Evolutionary conservation across 2,113 vertebrate genomes (phyloP).

Genomic region (Amia ocellicauda): DNA sequence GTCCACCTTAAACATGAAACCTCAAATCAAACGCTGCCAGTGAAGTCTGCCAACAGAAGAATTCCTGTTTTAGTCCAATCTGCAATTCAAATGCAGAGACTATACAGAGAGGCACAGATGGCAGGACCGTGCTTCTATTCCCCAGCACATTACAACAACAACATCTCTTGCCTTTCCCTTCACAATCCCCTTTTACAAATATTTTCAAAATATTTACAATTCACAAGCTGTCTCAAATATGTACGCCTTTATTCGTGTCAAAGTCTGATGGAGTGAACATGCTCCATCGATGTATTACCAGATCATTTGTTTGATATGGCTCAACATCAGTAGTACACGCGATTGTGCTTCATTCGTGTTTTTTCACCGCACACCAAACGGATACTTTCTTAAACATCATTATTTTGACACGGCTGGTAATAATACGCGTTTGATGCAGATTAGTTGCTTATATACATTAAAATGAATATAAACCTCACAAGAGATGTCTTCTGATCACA

Average conservation of each 20-base stretch:
- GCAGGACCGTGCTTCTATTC: conserved; percentile 47
- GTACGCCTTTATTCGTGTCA: conserved; percentile 38
- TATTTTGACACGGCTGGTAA: neutral
- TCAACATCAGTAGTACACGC: too few relatives aligned
- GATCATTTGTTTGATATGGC: too few relatives aligned
- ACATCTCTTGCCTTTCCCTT: conserved; percentile 42
- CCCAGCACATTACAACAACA: conserved; percentile 42
- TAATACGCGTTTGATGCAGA: neutral
- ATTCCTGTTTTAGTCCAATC: conserved; percentile 48
- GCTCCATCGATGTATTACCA: too few relatives aligned
- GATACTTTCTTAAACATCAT: too few relatives aligned
- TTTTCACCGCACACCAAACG: too few relatives aligned
- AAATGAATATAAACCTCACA: neutral
- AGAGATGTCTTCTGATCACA: neutral
- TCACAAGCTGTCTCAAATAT: conserved; percentile 45
- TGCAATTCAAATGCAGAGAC: conserved; percentile 59
- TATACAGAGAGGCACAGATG: conserved; percentile 59
- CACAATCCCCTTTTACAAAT: conserved; percentile 40
- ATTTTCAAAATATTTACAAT: conserved; percentile 48
- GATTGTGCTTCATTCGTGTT: too few relatives aligned
- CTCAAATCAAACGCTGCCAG: conserved; percentile 34
- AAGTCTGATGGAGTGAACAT: conserved; percentile 19
- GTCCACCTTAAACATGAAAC: conserved; percentile 15
- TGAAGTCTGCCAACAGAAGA: conserved; percentile 40
- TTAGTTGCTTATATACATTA: neutral